A percentile compares a stretch with the other conserved stretches of the same genome.
Evolutionary conservation across 2,113 vertebrate genomes (phyloP).

Genomic region (Pandion haliaetus): DNA sequence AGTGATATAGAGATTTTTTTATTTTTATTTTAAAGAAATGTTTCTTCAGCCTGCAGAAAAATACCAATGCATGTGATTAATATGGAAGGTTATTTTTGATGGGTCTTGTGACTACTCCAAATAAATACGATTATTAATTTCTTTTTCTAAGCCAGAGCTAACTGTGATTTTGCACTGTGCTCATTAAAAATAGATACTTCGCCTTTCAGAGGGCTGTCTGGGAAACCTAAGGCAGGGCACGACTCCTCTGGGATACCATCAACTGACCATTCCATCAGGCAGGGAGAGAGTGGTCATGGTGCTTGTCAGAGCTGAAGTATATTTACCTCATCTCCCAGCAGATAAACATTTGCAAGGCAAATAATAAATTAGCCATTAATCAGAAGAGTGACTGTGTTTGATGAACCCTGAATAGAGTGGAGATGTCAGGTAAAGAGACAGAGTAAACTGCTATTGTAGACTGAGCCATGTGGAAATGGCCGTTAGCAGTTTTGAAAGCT

Average conservation of each 20-base stretch:
- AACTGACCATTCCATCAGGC: slow-evolving; percentile 73
- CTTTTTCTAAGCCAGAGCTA: slow-evolving; percentile 55
- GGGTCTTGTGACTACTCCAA: slow-evolving; percentile 20
- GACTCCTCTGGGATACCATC: slow-evolving; percentile 71
- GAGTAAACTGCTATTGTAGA: slow-evolving; percentile 58
- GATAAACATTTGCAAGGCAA: slow-evolving; percentile 81
- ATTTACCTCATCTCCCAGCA: slow-evolving; percentile 72
- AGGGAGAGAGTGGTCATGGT: slow-evolving; percentile 38
- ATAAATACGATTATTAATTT: slow-evolving; percentile 73
- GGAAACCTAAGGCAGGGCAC: slow-evolving; percentile 59
- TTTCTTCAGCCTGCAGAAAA: not conserved
- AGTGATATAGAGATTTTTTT: not conserved
- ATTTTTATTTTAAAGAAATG: slow-evolving; percentile 7
- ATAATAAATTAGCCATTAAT: slow-evolving; percentile 82
- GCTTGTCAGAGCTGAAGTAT: slow-evolving; percentile 69
- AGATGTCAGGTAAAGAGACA: slow-evolving; percentile 64
- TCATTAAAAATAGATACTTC: slow-evolving; percentile 82
- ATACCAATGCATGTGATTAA: not conserved
- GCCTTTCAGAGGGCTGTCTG: slow-evolving; percentile 70
- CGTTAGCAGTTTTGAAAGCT: not conserved
- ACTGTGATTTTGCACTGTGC: slow-evolving; percentile 76
- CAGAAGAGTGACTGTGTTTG: slow-evolving; percentile 60
- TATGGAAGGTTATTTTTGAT: slow-evolving; percentile 21
- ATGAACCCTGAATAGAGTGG: slow-evolving; percentile 76
- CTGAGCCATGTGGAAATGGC: slow-evolving; percentile 15